Base-by-base conservation (phyloP, 2,888 invertebrate genomes). In the Mayetiola destructor region DNA sequence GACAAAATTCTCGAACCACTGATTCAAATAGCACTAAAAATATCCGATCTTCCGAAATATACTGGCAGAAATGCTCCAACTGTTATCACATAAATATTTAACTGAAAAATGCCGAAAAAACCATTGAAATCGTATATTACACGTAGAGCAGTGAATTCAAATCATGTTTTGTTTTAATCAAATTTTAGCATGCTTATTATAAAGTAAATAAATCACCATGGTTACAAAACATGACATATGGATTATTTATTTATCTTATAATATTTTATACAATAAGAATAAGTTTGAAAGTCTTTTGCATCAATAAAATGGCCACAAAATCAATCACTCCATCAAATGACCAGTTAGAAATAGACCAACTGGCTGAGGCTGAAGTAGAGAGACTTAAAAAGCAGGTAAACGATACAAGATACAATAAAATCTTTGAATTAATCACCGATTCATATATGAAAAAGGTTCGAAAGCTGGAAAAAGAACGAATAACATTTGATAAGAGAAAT, bases 31-130 rank as follows among this genome's bases (percentile, higher is more conserved):
- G 95, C 93, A 0, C 74, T 97, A 57, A 75, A 87, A 64, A 76
- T 97, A 40, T 87, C 93, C 0, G 80, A 88, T 66, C 77, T 99
- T 57, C 76, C 79, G 61, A 79, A 85, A 64, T 85, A 85, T 70
- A 96, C 96, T 2, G 94, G 94, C 6, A 81, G 96, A 53, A 81
- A 84, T 62, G 81, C 82, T 21, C 99, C 99, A 58, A 97, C 96
- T 55, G 97, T 99, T 62, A 96, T 99, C 69, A 99, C 99, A 67
- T 91, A 85, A 75, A 61, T n/a, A 5, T 12, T 14, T 37, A 32
- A 32, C 12, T 32, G 32, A n/a, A n/a, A n/a, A n/a, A n/a, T n/a
- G n/a, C n/a, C n/a, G n/a, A n/a, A n/a, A n/a, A n/a, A n/a, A n/a
- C n/a, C n/a, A n/a, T n/a, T n/a, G n/a, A n/a, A n/a, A n/a, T n/a